Evolutionary conservation across 1,140 invertebrate species (phyloP), one percentile per base, ranked within the genome.

Genomic region (Grapholita molesta): DNA sequence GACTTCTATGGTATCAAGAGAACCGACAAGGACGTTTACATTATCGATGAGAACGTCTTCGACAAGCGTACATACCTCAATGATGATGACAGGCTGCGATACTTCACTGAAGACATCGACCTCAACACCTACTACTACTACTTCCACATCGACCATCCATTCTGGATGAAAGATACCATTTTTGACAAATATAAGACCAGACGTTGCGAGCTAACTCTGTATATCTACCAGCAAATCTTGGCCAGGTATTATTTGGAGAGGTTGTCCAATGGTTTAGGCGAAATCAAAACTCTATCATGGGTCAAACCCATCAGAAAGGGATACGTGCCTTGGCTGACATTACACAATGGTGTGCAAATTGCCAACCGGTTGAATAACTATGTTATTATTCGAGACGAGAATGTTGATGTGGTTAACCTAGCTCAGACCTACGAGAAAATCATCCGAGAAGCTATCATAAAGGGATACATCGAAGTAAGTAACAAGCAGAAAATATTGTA

Each of bases 121-220:
- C 86, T 95, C 33, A 96, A 95, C 74, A 90, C 93, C 3, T 95
- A 94, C 83, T 95, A 95, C 86, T 95, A 94, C 87, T 94, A 95
- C 84, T 93, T 94, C 91, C 94, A 95, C 68, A 83, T 94, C 70
- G 91, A 94, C 35, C 94, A 94, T 84, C 94, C 95, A 61, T 94
- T 94, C 92, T 95, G 94, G 94, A 82, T 95, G 79, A 92, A 91
- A 38, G 92, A 92, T 68, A 90, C 92, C 24, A 87, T 94, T 7
- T 87, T 90, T 18, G 84, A 89, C n/a, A 87, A 94, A 18, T 79
- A 92, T 24, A 92, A 91, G 69, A 84, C 89, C n/a, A 90, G 94
- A 72, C 93, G 94, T 66, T 94, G 94, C 66, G 93, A 95, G 75
- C 82, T 94, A 3, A 95, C 93, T 74, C 81, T 93, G 38, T 94